phyloP scores from a whole-genome alignment of 1,140 invertebrate genomes.

The Neodiprion lecontei region DNA sequence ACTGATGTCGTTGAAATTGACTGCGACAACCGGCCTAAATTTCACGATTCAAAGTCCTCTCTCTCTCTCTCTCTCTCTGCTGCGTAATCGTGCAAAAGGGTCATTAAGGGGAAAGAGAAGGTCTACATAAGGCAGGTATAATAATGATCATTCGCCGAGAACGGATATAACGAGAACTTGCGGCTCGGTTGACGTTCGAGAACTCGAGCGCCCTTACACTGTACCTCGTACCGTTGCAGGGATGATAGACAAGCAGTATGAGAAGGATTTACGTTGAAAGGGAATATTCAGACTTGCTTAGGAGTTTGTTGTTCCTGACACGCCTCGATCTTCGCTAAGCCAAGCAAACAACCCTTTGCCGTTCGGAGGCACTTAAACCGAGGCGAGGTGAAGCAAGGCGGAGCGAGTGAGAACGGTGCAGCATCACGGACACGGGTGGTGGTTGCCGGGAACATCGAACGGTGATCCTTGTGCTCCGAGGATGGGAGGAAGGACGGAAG shows the following conservation, averaged over 20 bases:
- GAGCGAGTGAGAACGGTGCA: background rate
- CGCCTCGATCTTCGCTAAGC: conserved; percentile 6
- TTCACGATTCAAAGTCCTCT: no score
- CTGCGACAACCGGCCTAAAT: no score
- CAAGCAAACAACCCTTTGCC: conserved; percentile 4
- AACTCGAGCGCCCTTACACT: no score
- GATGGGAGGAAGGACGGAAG: conserved; percentile 14
- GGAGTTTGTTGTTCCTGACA: conserved; percentile 7
- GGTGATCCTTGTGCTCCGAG: conserved; percentile 25
- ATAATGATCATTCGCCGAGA: no score
- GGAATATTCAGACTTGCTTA: conserved; percentile 1
- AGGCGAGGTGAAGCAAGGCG: background rate
- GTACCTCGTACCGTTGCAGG: no score
- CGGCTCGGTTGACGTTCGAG: no score
- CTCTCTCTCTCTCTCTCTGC: no score
- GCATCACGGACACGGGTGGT: background rate
- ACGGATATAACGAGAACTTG: no score
- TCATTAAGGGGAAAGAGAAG: no score
- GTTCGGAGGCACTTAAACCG: background rate
- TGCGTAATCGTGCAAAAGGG: no score
- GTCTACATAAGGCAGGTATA: no score
- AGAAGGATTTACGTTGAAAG: background rate
- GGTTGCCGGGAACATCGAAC: background rate
- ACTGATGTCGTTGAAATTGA: background rate
- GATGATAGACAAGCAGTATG: no score